Evolutionary conservation across 2,888 invertebrate genomes (phyloP).

Genomic region (Eubasilissa splendida): DNA sequence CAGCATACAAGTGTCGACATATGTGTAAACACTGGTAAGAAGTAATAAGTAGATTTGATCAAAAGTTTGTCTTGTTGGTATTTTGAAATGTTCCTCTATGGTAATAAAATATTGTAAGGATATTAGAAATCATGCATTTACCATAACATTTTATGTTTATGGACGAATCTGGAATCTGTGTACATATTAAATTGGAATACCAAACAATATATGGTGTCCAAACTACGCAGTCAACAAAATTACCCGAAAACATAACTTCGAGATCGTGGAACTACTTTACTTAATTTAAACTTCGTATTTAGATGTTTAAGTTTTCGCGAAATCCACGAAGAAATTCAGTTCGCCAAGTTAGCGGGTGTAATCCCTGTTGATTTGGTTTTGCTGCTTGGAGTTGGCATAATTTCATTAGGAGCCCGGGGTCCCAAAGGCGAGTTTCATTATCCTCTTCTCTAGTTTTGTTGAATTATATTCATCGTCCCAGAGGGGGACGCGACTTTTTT

Average conservation of each 20-base stretch:
- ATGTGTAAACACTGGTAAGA: too few species aligned
- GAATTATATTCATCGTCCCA: constrained; percentile 57
- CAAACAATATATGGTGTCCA: not conserved
- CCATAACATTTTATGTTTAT: too few species aligned
- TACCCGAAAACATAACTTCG: constrained; percentile 23
- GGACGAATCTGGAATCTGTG: too few species aligned
- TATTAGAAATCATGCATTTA: too few species aligned
- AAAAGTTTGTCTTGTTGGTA: too few species aligned
- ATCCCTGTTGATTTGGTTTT: constrained; percentile 38
- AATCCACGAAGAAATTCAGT: constrained; percentile 39
- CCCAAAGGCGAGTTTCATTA: constrained; percentile 55
- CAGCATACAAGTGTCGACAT: too few species aligned
- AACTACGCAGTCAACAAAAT: constrained; percentile 24
- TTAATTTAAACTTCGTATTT: constrained; percentile 44
- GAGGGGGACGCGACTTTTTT: constrained; percentile 51
- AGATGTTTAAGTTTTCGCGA: constrained; percentile 40
- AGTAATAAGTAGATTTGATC: too few species aligned
- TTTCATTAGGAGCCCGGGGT: constrained; percentile 54
- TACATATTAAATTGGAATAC: too few species aligned
- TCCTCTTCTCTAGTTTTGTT: constrained; percentile 55
- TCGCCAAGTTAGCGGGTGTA: constrained; percentile 25
- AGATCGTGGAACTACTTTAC: constrained; percentile 18
- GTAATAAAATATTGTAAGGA: too few species aligned
- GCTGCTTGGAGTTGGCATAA: constrained; percentile 48
- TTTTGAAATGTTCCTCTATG: too few species aligned